Evolutionary conservation across 2,888 invertebrate species (phyloP).

Genomic region (Argyra leucocephala): DNA sequence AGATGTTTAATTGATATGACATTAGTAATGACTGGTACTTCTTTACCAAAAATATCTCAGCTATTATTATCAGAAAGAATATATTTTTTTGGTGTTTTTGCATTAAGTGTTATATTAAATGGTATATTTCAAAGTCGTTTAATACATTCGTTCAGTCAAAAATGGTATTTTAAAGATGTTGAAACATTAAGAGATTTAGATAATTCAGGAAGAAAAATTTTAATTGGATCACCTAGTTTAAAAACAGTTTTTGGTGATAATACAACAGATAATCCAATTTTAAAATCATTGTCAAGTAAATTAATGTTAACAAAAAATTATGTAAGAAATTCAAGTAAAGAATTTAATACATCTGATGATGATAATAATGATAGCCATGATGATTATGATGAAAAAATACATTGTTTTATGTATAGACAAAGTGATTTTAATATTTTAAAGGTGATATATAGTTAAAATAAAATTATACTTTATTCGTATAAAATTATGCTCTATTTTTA

Average conservation of each 20-base stretch:
- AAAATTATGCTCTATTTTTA: not conserved
- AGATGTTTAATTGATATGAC: conserved; percentile 25
- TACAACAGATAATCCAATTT: conserved; percentile 16
- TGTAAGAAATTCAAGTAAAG: not conserved
- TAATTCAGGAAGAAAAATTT: conserved; percentile 38
- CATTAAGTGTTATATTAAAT: conserved; percentile 40
- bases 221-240: conserved; percentile 31
- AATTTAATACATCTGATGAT: too few relatives aligned
- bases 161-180: conserved; percentile 43
- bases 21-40: conserved; percentile 24
- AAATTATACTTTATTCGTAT: not conserved
- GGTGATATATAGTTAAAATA: not conserved
- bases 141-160: conserved; percentile 42
- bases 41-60: conserved; percentile 1
- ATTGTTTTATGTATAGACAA: conserved; percentile 21
- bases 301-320: conserved; percentile 24
- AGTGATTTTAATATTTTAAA: conserved; percentile 11
- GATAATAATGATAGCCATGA: conserved; percentile 16
- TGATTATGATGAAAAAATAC: not conserved
- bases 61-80: conserved; percentile 26
- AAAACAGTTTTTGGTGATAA: conserved; percentile 33
- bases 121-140: conserved; percentile 38
- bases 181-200: conserved; percentile 42
- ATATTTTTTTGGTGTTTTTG: conserved; percentile 32
- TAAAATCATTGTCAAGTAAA: conserved; percentile 21